phyloP scores from a whole-genome alignment of 2,797 vertebrate genomes.

The Cercopithecus hamlyni region DNA sequence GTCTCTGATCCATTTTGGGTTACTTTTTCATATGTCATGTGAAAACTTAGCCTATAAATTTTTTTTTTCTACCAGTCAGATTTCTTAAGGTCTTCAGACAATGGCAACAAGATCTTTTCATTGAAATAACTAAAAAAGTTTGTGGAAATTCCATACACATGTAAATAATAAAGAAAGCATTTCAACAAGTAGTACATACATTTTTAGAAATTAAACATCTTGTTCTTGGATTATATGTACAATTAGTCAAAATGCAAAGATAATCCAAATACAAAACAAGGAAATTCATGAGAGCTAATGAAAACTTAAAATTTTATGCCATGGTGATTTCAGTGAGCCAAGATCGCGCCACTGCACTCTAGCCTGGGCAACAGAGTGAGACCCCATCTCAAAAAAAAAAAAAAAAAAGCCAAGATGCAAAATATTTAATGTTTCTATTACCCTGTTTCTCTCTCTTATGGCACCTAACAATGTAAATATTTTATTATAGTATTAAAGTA shows the following conservation, averaged over 20 bases:
- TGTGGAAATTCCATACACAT: not conserved
- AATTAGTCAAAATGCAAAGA: not conserved
- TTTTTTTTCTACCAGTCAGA: not conserved
- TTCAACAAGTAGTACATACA: not conserved
- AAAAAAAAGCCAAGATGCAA: not conserved
- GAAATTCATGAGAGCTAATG: not conserved
- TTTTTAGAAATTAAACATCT: not conserved
- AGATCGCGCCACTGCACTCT: too few relatives aligned
- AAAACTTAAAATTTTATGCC: not conserved
- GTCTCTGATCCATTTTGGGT: not conserved
- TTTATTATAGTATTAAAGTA: not conserved
- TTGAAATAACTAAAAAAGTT: conserved; percentile 16
- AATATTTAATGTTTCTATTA: not conserved
- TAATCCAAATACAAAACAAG: not conserved
- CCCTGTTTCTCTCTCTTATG: not conserved
- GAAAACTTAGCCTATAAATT: not conserved
- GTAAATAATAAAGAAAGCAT: not conserved
- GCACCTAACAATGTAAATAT: not conserved
- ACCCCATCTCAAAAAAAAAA: too few relatives aligned
- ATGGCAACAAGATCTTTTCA: not conserved
- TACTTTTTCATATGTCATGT: not conserved
- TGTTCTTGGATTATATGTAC: not conserved
- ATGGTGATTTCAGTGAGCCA: not conserved
- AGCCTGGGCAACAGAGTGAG: too few relatives aligned
- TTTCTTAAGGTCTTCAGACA: not conserved